Percentiles rank a stretch among this genome's conserved stretches.
phyloP scores from a whole-genome alignment of 2,113 vertebrate species.

The Ictalurus punctatus region DNA sequence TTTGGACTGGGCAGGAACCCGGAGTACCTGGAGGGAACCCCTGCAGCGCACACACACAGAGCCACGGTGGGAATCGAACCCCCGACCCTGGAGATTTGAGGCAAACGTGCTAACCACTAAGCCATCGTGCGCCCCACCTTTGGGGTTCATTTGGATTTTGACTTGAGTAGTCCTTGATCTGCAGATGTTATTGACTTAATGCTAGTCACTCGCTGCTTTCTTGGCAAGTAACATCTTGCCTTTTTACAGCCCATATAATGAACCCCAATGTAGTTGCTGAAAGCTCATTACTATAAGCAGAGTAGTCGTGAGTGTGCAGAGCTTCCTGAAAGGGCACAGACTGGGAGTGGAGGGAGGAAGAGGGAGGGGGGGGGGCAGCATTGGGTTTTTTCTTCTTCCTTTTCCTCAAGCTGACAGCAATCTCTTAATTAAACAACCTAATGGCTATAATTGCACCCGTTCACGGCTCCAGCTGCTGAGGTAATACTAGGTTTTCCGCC shows the following conservation, averaged over 20 bases:
- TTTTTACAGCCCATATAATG: neutral
- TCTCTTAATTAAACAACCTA: slow-evolving; percentile 63
- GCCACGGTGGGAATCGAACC: too few species aligned
- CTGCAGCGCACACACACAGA: too few species aligned
- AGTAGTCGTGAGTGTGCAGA: neutral
- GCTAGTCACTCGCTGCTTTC: neutral
- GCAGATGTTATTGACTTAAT: neutral
- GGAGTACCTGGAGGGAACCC: too few species aligned
- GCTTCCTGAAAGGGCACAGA: neutral
- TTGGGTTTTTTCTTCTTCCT: neutral
- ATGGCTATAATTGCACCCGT: slow-evolving; percentile 61
- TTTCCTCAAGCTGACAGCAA: slow-evolving; percentile 54
- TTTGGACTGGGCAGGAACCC: too few species aligned
- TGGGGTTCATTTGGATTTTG: neutral
- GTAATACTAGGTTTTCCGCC: slow-evolving; percentile 52
- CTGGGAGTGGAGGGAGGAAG: neutral
- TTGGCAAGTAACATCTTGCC: neutral
- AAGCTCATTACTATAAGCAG: slow-evolving; percentile 8
- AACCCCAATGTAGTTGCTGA: neutral
- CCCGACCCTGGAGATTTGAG: too few species aligned
- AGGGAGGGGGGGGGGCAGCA: neutral
- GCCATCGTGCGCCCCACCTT: too few species aligned
- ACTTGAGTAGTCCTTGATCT: neutral
- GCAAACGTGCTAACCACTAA: too few species aligned
- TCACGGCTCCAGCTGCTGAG: slow-evolving; percentile 54